Base-by-base conservation (phyloP, 2,113 vertebrate genomes). In the Poeciliopsis prolifica region DNA sequence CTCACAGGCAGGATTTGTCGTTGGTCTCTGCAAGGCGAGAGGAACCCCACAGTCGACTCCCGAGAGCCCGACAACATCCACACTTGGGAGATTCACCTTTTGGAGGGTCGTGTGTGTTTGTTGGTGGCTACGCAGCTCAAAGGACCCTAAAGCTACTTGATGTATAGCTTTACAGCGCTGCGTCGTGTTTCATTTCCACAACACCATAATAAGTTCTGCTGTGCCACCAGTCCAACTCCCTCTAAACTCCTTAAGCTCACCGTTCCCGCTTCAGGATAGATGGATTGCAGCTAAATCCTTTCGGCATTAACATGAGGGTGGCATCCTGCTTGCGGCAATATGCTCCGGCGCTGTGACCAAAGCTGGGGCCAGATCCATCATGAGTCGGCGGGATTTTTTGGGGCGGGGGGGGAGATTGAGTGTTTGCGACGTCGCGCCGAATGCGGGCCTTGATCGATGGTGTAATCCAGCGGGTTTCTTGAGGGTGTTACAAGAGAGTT, bases 251-350 rank as follows among this genome's bases (percentile, higher is more conserved):
- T 84, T 70, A 31, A 26, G 68, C 78, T 87, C 77, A 33, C 63
- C 80, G 77, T 91, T 87, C 84, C 77, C 84, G 82, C 74, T 44
- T 74, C 35, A 73, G 70, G 86, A 87, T 78, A 82, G 80, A 10
- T 40, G 87, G 87, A 92, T 91, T 92, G 89, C 86, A 91, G 87
- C 83, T 89, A 92, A 92, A 93, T 88, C 89, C 79, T 85, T 78
- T 62, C 68, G 82, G 86, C 73, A 80, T 82, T 84, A 88, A 83
- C 68, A 80, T 75, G 76, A 77, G 74, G 71, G 33, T 78, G 29
- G 19, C 31, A 48, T 69, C 70, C 51, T 82, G 67, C 72, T 72
- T 28, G 62, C 72, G 84, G 67, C 44, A 66, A 72, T 78, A 61
- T 70, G 70, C 40, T 77, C 64, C 54, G 51, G 40, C 17, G 75